Evolutionary conservation across 2,113 vertebrate genomes (phyloP).

Genomic region (Sinocyclocheilus maitianheensis): DNA sequence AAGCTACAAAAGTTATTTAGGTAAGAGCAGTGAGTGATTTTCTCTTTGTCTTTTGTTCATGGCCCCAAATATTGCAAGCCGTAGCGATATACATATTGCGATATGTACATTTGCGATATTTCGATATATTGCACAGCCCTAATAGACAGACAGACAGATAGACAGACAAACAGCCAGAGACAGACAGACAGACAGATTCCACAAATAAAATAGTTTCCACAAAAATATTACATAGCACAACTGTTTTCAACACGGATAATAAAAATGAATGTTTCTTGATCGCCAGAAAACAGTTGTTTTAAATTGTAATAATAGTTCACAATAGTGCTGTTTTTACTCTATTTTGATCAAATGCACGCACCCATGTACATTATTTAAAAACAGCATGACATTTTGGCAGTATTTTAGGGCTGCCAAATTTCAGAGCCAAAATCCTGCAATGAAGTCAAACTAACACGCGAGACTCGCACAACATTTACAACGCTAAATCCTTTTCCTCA

Average conservation of each 20-base stretch:
- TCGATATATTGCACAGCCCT: too few relatives aligned
- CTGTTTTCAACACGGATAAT: not conserved
- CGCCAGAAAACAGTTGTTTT: not conserved
- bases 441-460: slow-evolving; percentile 3
- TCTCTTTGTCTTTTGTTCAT: too few relatives aligned
- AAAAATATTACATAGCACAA: not conserved
- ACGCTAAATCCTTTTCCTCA: not conserved
- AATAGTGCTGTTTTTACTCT: not conserved
- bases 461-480: not conserved
- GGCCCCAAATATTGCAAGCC: too few relatives aligned
- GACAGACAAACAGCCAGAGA: too few relatives aligned
- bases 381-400: not conserved
- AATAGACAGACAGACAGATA: too few relatives aligned
- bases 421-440: not conserved
- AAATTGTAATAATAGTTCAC: not conserved
- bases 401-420: not conserved
- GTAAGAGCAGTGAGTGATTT: too few relatives aligned
- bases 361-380: not conserved
- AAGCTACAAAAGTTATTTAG: too few relatives aligned
- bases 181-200: too few relatives aligned
- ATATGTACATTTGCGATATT: too few relatives aligned
- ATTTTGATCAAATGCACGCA: not conserved
- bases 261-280: not conserved
- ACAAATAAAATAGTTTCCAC: not conserved
- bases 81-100: too few relatives aligned